Percentiles rank a stretch among this genome's conserved stretches.
Conservation (phyloP, 1,140 invertebrate species). For the Aphelenchoides avenae region DNA sequence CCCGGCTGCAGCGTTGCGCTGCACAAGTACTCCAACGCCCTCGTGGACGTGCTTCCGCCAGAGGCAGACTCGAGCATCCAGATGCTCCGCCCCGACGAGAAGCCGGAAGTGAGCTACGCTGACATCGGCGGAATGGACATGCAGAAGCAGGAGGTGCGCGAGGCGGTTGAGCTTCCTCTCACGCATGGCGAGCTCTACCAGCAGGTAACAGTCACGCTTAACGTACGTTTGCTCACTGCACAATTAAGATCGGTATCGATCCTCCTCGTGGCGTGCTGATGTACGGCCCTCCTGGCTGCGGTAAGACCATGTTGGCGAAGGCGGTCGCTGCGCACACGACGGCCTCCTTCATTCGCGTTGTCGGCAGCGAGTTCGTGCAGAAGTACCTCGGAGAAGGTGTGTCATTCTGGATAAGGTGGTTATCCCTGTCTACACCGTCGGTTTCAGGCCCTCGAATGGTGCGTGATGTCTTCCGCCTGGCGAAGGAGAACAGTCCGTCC, state of each 20-base stretch:
- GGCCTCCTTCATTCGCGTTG: slow-evolving; percentile 76
- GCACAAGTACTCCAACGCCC: slow-evolving; percentile 94
- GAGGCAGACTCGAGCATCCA: slow-evolving; percentile 96
- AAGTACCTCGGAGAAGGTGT: slow-evolving; percentile 87
- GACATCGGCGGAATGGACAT: slow-evolving; percentile 99
- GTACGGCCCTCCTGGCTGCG: slow-evolving; percentile 94
- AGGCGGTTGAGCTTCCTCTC: slow-evolving; percentile 93
- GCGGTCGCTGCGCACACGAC: slow-evolving; percentile 94
- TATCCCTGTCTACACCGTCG: neutral
- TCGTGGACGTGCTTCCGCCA: slow-evolving; percentile 92
- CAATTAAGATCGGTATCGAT: slow-evolving; percentile 61
- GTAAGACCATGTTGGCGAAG: slow-evolving; percentile 97
- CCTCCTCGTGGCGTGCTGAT: slow-evolving; percentile 94
- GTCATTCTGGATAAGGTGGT: neutral
- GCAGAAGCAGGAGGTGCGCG: slow-evolving; percentile 97
- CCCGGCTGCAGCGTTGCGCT: slow-evolving; percentile 91
- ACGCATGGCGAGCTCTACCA: slow-evolving; percentile 99
- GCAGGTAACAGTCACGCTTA: slow-evolving; percentile 75
- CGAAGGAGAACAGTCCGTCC: slow-evolving; percentile 97
- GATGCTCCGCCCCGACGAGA: slow-evolving; percentile 94
- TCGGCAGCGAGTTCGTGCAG: slow-evolving; percentile 98
- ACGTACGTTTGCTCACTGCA: neutral
- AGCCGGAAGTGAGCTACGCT: slow-evolving; percentile 90
- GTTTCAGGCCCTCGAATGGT: slow-evolving; percentile 87
- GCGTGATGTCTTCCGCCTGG: slow-evolving; percentile 92